Evolutionary conservation across 2,113 vertebrate genomes (phyloP).

Genomic region (Phrynosoma platyrhinos): DNA sequence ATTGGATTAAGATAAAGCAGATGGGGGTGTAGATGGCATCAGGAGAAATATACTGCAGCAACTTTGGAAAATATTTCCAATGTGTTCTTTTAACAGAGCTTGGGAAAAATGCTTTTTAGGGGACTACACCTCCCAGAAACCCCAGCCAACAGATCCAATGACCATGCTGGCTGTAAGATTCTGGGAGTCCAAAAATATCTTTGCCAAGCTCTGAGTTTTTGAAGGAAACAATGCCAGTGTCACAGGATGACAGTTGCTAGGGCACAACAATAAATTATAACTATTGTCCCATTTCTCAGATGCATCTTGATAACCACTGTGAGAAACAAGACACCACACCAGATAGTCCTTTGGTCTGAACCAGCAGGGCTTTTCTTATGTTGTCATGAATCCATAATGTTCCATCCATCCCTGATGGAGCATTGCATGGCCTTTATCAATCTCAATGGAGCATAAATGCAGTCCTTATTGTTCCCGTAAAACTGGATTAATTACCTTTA

Average conservation of each 20-base stretch:
- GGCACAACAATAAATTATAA: background rate
- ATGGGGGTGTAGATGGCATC: constrained; percentile 45
- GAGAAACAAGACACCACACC: background rate
- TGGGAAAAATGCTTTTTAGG: background rate
- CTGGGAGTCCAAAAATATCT: too few relatives aligned
- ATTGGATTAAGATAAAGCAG: constrained; percentile 71
- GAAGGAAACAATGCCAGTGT: too few relatives aligned
- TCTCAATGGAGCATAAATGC: too few relatives aligned
- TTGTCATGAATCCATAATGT: background rate
- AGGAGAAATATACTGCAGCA: constrained; percentile 33
- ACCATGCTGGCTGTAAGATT: too few relatives aligned
- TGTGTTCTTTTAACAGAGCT: constrained; percentile 20
- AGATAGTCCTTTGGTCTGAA: background rate
- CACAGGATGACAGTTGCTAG: background rate
- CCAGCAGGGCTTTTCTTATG: background rate
- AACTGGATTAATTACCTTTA: background rate
- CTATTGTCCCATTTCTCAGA: background rate
- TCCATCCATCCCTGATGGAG: background rate
- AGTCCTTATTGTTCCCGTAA: background rate
- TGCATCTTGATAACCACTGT: background rate
- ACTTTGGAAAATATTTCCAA: constrained; percentile 59
- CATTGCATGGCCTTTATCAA: too few relatives aligned
- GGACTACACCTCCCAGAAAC: too few relatives aligned
- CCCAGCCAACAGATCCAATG: background rate
- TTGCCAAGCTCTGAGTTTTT: too few relatives aligned